Base-by-base conservation (phyloP, 2,113 vertebrate species). In the Boleophthalmus pectinirostris region DNA sequence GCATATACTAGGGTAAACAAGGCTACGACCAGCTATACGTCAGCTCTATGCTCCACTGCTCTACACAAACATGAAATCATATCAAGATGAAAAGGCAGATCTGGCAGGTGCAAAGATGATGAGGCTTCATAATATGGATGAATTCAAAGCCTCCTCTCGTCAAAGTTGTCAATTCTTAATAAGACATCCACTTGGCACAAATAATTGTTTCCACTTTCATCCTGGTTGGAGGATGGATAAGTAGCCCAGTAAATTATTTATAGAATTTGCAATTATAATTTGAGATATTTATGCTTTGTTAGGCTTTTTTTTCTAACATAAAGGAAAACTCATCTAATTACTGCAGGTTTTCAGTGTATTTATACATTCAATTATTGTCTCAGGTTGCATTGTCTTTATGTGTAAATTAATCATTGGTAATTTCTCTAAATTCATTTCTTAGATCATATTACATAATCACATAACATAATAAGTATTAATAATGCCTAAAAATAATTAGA, bases 141-240 rank as follows among this genome's bases (percentile, higher is more conserved):
- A 78, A 74, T 75, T 61, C 24, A 75, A 79, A 68, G 61, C 29
- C 12, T 75, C 1, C 68, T 77, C 67, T 70, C 57, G 68, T 23
- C 16, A 6, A 71, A 68, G 73, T 56, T 72, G 74, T 74, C 76
- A 21, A 51, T 70, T 78, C 65, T 78, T 68, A 75, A 72, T 84
- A 74, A 47, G 72, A 84, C 33, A 12, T 74, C 76, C 61, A 29
- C 51, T 81, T 86, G 82, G 80, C 79, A 77, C 35, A 73, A 53
- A 69, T 13, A 1, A 46, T 68, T 77, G 80, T 72, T 82, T 84
- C 61, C 53, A 66, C 51, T 54, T 46, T 47, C 56, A 66, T 43
- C 73, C n/a, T 72, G n/a, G 63, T 72, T 67, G 61, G 69, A 77
- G 61, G 69, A 77, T 58, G 63, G 60, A 73, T 75, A 51, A 78